Conservation (phyloP, 2,113 vertebrate species). For the Romanogobio albipinnatus region DNA sequence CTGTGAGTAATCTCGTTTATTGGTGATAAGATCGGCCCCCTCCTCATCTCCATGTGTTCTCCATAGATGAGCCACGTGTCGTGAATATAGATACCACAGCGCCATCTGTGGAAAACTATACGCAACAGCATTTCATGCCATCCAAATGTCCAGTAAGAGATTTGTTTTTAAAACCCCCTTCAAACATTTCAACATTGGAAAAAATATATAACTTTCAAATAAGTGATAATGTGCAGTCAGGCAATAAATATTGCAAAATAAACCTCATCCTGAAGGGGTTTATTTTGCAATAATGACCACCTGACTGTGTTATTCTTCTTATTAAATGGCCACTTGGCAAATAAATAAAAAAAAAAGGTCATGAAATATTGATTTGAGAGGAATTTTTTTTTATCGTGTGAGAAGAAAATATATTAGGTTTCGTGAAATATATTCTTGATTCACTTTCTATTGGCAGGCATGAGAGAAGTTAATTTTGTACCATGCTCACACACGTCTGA, state of each 20-base stretch:
- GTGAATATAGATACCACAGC: conserved; percentile 64
- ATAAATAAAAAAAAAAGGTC: not conserved
- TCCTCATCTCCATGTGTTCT: conserved; percentile 20
- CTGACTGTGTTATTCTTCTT: not conserved
- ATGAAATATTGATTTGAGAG: not conserved
- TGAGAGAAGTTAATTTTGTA: not conserved
- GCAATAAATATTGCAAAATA: conserved; percentile 1
- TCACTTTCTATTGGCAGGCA: not conserved
- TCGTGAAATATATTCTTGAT: not conserved
- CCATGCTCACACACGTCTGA: not conserved
- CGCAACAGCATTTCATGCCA: not conserved
- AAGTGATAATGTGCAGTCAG: not conserved
- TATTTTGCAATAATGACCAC: not conserved
- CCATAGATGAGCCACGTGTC: conserved; percentile 20
- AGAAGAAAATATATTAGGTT: not conserved
- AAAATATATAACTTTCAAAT: not conserved
- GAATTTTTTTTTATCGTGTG: not conserved
- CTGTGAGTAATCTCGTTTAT: conserved; percentile 59
- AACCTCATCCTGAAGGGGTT: not conserved
- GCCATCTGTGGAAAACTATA: conserved; percentile 63
- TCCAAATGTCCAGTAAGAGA: not conserved
- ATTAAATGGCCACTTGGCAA: not conserved
- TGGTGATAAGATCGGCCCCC: conserved; percentile 41
- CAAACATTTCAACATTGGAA: not conserved
- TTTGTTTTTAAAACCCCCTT: not conserved